phyloP scores from a whole-genome alignment of 2,113 vertebrate genomes.

The Proterorhinus semilunaris region DNA sequence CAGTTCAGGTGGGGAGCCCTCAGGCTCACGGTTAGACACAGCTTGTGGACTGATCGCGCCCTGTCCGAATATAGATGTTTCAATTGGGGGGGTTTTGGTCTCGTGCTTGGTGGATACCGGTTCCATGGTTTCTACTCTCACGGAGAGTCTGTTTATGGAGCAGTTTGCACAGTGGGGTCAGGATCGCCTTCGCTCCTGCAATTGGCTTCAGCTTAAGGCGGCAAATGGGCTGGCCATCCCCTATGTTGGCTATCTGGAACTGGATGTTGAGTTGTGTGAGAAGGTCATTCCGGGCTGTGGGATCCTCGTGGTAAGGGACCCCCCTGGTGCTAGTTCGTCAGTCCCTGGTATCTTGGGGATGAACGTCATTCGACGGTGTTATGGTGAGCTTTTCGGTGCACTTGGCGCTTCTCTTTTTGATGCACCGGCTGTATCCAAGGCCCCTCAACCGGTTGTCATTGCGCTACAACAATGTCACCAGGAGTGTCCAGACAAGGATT shows the following conservation, averaged over 20 bases:
- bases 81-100: not conserved
- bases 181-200: not conserved
- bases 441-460: too few species aligned
- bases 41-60: not conserved
- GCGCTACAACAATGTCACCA: not conserved
- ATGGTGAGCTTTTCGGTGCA: too few species aligned
- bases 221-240: conserved; percentile 11
- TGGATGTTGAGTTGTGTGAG: not conserved
- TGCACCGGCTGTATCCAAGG: too few species aligned
- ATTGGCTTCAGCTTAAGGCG: conserved; percentile 18
- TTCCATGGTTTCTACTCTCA: too few species aligned
- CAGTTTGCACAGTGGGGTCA: not conserved
- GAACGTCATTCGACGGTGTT: too few species aligned
- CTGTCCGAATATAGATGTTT: not conserved
- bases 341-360: too few species aligned
- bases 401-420: too few species aligned
- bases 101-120: too few species aligned
- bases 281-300: not conserved
- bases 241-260: conserved; percentile 9
- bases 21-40: not conserved
- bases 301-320: not conserved
- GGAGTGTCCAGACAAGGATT: too few species aligned
- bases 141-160: too few species aligned
- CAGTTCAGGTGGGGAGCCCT: not conserved
- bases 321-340: not conserved